These are phyloP conservation scores for Acanthisitta chloris DNA, from an alignment of 2,113 vertebrate species.

Conservation along the genomic window DNA sequence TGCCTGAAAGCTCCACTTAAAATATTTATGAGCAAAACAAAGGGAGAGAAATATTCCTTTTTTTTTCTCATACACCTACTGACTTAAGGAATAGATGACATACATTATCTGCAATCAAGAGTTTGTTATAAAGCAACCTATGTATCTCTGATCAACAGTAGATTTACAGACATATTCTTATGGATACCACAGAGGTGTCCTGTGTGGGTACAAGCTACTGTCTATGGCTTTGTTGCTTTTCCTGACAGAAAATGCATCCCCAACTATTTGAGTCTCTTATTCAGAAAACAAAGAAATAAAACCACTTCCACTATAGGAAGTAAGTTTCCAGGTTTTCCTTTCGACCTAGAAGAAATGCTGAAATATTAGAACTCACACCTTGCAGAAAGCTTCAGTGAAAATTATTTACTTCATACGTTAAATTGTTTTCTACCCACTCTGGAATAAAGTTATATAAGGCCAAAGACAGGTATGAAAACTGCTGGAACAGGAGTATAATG, in stretches of 20 bases:
- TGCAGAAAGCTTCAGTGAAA: not conserved
- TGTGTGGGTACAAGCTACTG: not conserved
- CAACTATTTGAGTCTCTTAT: not conserved
- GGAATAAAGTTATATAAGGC: not conserved
- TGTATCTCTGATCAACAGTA: fast-evolving
- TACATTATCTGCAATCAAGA: not conserved
- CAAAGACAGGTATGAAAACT: not conserved
- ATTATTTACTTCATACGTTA: not conserved
- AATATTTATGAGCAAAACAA: not conserved
- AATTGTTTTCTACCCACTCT: not conserved
- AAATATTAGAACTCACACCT: not conserved
- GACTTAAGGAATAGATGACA: not conserved
- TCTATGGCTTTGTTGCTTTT: not conserved
- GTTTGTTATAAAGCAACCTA: not conserved
- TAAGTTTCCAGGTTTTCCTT: not conserved
- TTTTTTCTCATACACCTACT: not conserved
- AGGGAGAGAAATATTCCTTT: not conserved
- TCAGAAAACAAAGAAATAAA: not conserved
- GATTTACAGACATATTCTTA: not conserved
- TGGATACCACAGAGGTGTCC: not conserved
- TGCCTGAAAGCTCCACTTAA: not conserved
- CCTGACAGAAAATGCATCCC: not conserved
- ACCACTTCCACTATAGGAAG: not conserved
- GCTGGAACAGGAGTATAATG: not conserved
- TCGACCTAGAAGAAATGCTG: not conserved